Base-by-base conservation (phyloP, 2,888 invertebrate genomes). In the Patella ulyssiponensis region DNA sequence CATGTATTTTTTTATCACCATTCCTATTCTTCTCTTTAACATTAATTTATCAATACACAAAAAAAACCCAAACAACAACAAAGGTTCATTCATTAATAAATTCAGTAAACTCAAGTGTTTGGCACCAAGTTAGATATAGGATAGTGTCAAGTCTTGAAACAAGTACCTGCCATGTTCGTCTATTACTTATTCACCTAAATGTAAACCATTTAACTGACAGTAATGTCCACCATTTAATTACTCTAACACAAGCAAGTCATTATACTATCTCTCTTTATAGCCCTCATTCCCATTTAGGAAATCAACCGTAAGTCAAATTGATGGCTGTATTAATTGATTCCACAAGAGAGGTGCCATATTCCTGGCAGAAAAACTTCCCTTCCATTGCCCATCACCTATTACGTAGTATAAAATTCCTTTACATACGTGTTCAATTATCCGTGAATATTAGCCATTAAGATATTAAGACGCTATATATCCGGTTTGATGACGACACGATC, bases 221-320 rank as follows among this genome's bases (percentile, higher is more conserved):
- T 64, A 23, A 64, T 64, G 64, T 64, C 64, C 64, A 64, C 3
- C 23, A 12, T 64, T 64, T 64, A 64, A 64, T 64, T 64, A 64
- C 20, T 23, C 64, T 64, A 64, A 64, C 64, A 64, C 64, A 64
- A 64, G 64, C 64, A 64, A 23, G 23, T 64, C 64, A 23, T 64
- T 64, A 64, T 64, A 23, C 23, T 64, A 20, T 23, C 64, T 23
- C 3, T 3, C 23, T 64, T 64, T 64, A 64, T 64, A 64, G 64
- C 64, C 23, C 23, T 23, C 23, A 2, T 14, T 23, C 20, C 23
- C 15, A 64, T 64, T 23, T 23, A 3, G 20, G 23, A 64, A 64
- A 64, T 23, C 20, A 64, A 64, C 23, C 64, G 23, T 64, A 23
- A 23, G 64, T 64, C 64, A 20, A 44, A 44, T 44, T 44, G 44